Evolutionary conservation across 1,140 invertebrate genomes (phyloP).

Genomic region (Bombus sibiricus): DNA sequence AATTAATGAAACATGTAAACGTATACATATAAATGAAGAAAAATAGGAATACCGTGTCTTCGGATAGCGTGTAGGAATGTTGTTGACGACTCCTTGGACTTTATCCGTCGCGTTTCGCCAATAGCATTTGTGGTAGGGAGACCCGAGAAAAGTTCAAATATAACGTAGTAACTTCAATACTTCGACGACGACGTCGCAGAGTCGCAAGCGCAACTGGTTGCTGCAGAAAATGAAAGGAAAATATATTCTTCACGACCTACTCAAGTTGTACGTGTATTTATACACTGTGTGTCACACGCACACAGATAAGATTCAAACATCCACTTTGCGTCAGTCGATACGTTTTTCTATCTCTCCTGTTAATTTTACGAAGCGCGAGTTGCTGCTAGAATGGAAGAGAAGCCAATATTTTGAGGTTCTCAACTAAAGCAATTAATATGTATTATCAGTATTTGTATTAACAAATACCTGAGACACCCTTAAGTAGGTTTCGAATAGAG

Average conservation of each 20-base stretch:
- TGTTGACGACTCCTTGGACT: conserved; percentile 41
- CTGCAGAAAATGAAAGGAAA: conserved; percentile 22
- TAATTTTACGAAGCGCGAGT: background rate
- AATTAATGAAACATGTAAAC: background rate
- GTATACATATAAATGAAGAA: background rate
- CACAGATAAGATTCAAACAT: conserved; percentile 15
- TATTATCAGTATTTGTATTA: too few relatives aligned
- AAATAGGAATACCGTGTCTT: conserved; percentile 8
- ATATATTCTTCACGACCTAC: background rate
- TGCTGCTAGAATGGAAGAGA: too few relatives aligned
- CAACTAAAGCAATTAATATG: too few relatives aligned
- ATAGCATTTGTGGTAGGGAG: conserved; percentile 42
- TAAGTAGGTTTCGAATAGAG: too few relatives aligned
- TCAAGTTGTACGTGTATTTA: background rate
- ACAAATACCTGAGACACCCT: too few relatives aligned
- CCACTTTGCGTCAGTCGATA: background rate
- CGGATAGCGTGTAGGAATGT: conserved; percentile 25
- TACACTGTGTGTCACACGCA: background rate
- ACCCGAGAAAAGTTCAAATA: conserved; percentile 46
- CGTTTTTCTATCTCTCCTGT: background rate
- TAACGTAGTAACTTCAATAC: conserved; percentile 22
- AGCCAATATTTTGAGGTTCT: too few relatives aligned
- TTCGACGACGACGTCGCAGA: conserved; percentile 34
- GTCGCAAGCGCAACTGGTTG: conserved; percentile 47
- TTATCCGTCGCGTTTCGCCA: conserved; percentile 40